These are phyloP conservation scores for Apamea anceps DNA, from an alignment of 2,888 invertebrate species.

Conservation along the genomic window DNA sequence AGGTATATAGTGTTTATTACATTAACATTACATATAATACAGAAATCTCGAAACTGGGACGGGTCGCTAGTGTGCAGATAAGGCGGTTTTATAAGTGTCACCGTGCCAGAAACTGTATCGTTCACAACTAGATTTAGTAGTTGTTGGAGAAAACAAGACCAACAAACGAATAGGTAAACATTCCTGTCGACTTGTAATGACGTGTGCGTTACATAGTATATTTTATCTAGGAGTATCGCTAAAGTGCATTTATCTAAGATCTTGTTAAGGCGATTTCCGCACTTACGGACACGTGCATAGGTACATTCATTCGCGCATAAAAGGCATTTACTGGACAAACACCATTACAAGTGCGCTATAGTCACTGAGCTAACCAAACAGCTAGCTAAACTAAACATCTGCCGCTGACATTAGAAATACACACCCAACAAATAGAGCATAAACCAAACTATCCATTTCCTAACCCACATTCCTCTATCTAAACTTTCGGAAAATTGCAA, in stretches of 20 bases:
- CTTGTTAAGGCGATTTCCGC: conserved; percentile 12
- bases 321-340: neutral
- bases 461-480: conserved; percentile 1
- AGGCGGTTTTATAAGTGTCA: neutral
- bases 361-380: neutral
- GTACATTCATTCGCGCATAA: neutral
- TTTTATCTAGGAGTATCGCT: conserved; percentile 5
- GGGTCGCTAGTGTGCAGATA: neutral
- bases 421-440: neutral
- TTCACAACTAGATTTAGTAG: neutral
- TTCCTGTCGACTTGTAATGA: neutral
- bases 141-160: neutral
- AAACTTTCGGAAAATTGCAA: conserved; percentile 55
- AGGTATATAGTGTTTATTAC: neutral
- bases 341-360: neutral
- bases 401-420: conserved; percentile 6
- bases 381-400: neutral
- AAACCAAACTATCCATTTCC: conserved; percentile 9
- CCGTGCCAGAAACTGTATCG: neutral
- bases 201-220: neutral
- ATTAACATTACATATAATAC: neutral
- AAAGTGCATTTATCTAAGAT: neutral
- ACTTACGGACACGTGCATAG: conserved; percentile 8
- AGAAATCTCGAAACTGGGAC: neutral
- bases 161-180: neutral